A percentile compares a stretch with the other conserved stretches of the same genome.
phyloP scores from a whole-genome alignment of 2,797 vertebrate genomes.

The Yasuhikotakia modesta region DNA sequence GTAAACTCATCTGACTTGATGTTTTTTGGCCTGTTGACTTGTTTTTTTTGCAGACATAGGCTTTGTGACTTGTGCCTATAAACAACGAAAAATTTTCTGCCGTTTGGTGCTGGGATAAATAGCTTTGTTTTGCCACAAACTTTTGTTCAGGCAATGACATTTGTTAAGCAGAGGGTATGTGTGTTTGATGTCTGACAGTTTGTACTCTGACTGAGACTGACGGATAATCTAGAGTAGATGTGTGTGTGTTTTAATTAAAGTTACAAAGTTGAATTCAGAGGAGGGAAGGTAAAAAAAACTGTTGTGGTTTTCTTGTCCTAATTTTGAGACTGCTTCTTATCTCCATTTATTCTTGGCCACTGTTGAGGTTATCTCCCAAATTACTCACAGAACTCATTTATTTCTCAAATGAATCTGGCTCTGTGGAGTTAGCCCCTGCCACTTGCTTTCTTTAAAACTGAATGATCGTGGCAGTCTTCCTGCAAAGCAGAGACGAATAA shows the following conservation, averaged over 20 bases:
- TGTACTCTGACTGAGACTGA: conserved; percentile 66
- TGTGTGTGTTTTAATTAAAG: conserved; percentile 77
- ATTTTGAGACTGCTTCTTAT: conserved; percentile 74
- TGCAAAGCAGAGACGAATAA: conserved; percentile 65
- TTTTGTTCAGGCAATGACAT: conserved; percentile 51
- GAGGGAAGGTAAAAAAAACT: conserved; percentile 75
- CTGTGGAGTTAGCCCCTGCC: conserved; percentile 59
- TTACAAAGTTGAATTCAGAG: conserved; percentile 75
- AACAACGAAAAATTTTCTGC: no score
- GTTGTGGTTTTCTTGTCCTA: conserved; percentile 76
- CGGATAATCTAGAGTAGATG: conserved; percentile 71
- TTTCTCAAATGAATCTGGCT: conserved; percentile 80
- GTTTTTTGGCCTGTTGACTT: no score
- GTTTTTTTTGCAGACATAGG: no score
- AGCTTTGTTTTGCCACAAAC: conserved; percentile 23
- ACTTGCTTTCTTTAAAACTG: conserved; percentile 64
- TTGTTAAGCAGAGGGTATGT: conserved; percentile 57
- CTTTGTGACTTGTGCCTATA: no score
- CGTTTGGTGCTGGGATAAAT: conserved; percentile 11
- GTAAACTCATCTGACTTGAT: no score
- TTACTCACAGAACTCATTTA: conserved; percentile 81
- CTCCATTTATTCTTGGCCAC: conserved; percentile 70
- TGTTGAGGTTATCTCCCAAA: conserved; percentile 78
- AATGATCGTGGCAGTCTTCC: conserved; percentile 54
- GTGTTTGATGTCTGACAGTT: conserved; percentile 62